A percentile compares a stretch with the other conserved stretches of the same genome.
Evolutionary conservation across 2,113 vertebrate genomes (phyloP).

Genomic region (Sapajus apella): DNA sequence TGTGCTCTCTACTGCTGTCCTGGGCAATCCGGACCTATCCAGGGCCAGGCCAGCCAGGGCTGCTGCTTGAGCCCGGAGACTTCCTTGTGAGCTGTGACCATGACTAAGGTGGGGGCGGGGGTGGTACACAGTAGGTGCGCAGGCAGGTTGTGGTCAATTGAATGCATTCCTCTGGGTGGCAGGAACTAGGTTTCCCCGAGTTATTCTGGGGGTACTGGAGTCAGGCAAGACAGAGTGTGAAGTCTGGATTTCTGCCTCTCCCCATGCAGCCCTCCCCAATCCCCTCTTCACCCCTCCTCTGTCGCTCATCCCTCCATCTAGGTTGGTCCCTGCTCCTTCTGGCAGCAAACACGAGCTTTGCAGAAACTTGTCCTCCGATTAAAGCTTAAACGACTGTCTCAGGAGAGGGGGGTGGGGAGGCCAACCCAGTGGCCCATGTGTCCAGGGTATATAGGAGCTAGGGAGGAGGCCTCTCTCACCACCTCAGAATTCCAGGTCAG

Average conservation of each 20-base stretch:
- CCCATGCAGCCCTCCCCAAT: background rate
- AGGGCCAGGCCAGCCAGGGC: background rate
- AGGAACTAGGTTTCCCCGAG: background rate
- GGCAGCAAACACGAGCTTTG: slow-evolving; percentile 52
- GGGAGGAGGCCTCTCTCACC: background rate
- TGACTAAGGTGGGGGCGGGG: background rate
- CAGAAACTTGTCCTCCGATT: slow-evolving; percentile 66
- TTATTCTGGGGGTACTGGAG: background rate
- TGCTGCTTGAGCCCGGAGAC: background rate
- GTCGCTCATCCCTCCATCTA: slow-evolving; percentile 56
- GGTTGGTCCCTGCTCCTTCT: slow-evolving; percentile 25
- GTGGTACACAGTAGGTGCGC: background rate
- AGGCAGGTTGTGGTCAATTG: background rate
- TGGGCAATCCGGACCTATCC: background rate
- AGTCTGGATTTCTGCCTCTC: background rate
- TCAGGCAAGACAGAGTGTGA: background rate
- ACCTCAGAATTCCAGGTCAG: background rate
- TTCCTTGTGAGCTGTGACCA: background rate
- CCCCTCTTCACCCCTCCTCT: background rate
- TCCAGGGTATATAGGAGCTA: background rate
- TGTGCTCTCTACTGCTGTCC: background rate
- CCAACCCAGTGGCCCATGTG: background rate
- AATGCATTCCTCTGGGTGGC: background rate
- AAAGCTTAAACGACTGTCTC: slow-evolving; percentile 31
- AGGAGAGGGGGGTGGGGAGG: background rate